Base-by-base conservation (phyloP, 2,113 vertebrate genomes). In the Oryzias curvinotus region DNA sequence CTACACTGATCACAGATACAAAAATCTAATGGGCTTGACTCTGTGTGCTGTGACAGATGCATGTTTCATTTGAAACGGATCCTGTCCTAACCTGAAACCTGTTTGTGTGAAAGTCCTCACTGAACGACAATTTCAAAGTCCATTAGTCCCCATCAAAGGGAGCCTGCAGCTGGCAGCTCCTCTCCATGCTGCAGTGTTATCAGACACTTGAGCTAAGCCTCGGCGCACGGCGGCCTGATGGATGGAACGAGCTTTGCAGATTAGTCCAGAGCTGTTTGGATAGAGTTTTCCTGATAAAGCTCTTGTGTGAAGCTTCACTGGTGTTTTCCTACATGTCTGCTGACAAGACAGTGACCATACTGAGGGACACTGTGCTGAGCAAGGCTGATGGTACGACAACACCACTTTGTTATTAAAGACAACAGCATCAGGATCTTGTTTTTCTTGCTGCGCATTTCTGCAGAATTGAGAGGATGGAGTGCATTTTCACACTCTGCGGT, bases 291-390 rank as follows among this genome's bases (percentile, higher is more conserved):
- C 48, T 55, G 80, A 78, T 69, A 57, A 70, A 68, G 67, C 60
- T 17, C 70, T 79, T 53, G 59, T 14, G 4, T 75, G 16, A 75
- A 81, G 77, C 72, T 74, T 75, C 75, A 41, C 74, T 75, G 12
- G 68, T 82, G 77, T 84, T 84, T 79, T 76, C 77, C 60, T 75
- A 15, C 50, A 57, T 71, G 83, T 76, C 79, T 77, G 75, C 67
- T 68, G 83, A 87, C 83, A 73, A 57, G 63, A 73, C 75, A 18
- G 56, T 68, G 77, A 61, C 55, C 43, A 73, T 4, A 59, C 70
- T 30, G 75, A 75, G 67, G 73, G 83, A 68, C 59, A 48, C 46
- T 10, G 17, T 5, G 74, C 48, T 18, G 71, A 69, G 43, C 80
- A 59, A 81, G 79, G 79, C 71, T 44, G 69, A 25, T 58, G 72